Base-by-base conservation (phyloP, 1,140 invertebrate species). In the Octopus sinensis region DNA sequence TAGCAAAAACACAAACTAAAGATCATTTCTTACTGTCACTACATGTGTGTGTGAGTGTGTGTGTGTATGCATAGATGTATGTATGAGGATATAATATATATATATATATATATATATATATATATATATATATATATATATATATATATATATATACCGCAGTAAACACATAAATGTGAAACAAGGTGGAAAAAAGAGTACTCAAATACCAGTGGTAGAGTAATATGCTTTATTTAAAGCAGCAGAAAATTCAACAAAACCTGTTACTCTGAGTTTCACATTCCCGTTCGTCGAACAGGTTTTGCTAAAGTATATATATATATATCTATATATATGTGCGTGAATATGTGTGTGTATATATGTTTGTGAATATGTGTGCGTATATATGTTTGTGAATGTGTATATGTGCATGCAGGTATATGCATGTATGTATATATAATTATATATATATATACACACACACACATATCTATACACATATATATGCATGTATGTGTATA, bases 11-110 rank as follows among this genome's bases (percentile, higher is more conserved):
- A 43, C 30, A 43, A 43, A 43, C 30, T 2, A 43, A 43, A 43
- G 30, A 43, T 43, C 0, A 43, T 43, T 3, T 43, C 30, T 43
- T 43, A 43, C 30, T 43, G 30, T 43, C 2, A 43, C 30, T 77
- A 77, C 43, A 30, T 77, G 52, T 77, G 76, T 77, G 52, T 77
- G 76, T 77, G 52, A 7, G 30, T 77, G 43, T 77, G 30, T 77
- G 43, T 77, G 30, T 77, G 52, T 77, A n/a, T n/a, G n/a, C n/a
- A n/a, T n/a, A n/a, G n/a, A n/a, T n/a, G n/a, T n/a, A n/a, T n/a
- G n/a, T n/a, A n/a, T n/a, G n/a, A n/a, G n/a, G n/a, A n/a, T n/a
- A n/a, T n/a, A n/a, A n/a, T n/a, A 3, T 62, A 17, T 62, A 3
- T 62, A 17, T 62, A 3, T 62, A 43, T 77, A 10, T 77, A 43